These are phyloP conservation scores for Anarsia innoxiella DNA, from an alignment of 2,888 invertebrate species.

Conservation along the genomic window DNA sequence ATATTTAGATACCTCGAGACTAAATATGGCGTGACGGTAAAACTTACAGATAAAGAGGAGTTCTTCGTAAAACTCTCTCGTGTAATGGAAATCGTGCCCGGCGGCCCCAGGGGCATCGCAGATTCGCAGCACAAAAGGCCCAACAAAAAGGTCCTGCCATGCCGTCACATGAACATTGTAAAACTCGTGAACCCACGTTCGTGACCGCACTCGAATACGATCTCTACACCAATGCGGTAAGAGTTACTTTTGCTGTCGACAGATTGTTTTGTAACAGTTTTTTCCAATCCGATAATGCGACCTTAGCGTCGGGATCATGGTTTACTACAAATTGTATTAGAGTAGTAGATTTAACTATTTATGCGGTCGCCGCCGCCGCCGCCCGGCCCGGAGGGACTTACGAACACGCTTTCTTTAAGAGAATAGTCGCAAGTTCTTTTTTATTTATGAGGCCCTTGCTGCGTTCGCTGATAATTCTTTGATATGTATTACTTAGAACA, in stretches of 20 bases:
- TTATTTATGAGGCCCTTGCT: too few species aligned
- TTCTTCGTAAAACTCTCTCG: constrained; percentile 56
- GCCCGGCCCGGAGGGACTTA: constrained; percentile 8
- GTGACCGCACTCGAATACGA: constrained; percentile 37
- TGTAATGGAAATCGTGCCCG: constrained; percentile 69
- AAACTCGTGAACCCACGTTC: constrained; percentile 59
- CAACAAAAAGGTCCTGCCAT: constrained; percentile 71
- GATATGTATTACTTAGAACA: too few species aligned
- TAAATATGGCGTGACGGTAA: constrained; percentile 23
- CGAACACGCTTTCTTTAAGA: constrained; percentile 11
- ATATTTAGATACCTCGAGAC: too few species aligned
- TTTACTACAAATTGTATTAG: constrained; percentile 76
- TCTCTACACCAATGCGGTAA: constrained; percentile 35
- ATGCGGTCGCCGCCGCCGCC: constrained; percentile 36
- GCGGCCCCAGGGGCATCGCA: constrained; percentile 63
- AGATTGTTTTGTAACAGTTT: constrained; percentile 60
- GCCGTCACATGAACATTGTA: constrained; percentile 74
- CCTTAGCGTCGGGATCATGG: constrained; percentile 73
- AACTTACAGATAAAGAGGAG: constrained; percentile 50
- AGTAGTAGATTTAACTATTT: constrained; percentile 73
- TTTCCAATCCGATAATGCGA: constrained; percentile 74
- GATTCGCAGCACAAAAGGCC: constrained; percentile 67
- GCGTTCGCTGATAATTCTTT: too few species aligned
- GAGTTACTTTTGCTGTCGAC: constrained; percentile 35
- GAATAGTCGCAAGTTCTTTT: constrained; percentile 12